phyloP scores from a whole-genome alignment of 2,113 vertebrate genomes.

The Melanerpes formicivorus region DNA sequence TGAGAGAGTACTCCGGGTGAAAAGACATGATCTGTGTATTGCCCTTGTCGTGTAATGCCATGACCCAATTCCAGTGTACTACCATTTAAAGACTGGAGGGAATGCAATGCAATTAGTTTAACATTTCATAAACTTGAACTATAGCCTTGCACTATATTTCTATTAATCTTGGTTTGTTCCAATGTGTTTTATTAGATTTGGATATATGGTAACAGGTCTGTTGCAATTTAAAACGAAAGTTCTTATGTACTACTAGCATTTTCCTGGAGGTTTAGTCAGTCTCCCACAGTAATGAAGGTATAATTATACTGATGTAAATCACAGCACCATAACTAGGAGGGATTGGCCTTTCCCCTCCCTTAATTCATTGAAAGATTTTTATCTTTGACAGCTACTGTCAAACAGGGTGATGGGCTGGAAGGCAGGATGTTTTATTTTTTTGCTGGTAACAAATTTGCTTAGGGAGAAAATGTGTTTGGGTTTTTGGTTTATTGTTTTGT shows the following conservation, averaged over 20 bases:
- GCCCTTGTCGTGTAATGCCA: neutral
- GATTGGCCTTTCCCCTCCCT: slow-evolving; percentile 74
- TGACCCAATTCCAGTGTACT: neutral
- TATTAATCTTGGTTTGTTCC: slow-evolving; percentile 20
- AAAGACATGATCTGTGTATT: neutral
- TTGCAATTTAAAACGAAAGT: slow-evolving; percentile 63
- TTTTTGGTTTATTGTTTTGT: neutral
- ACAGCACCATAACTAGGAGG: slow-evolving; percentile 69
- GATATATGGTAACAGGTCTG: slow-evolving; percentile 9
- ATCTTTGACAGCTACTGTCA: slow-evolving; percentile 77
- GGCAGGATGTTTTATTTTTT: slow-evolving; percentile 58
- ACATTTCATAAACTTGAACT: neutral
- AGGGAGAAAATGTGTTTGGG: neutral
- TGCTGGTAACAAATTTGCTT: slow-evolving; percentile 71
- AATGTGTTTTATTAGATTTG: neutral
- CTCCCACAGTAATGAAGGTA: slow-evolving; percentile 76
- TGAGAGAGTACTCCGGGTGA: neutral
- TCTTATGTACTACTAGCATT: slow-evolving; percentile 28
- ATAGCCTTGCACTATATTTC: neutral
- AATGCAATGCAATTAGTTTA: slow-evolving; percentile 13
- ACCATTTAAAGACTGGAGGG: slow-evolving; percentile 6
- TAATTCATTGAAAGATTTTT: slow-evolving; percentile 78
- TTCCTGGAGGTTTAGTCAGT: slow-evolving; percentile 69
- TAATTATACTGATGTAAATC: slow-evolving; percentile 85
- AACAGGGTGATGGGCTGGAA: slow-evolving; percentile 43